Base-by-base conservation (phyloP, 2,797 vertebrate genomes). In the Micrastur ruficollis region DNA sequence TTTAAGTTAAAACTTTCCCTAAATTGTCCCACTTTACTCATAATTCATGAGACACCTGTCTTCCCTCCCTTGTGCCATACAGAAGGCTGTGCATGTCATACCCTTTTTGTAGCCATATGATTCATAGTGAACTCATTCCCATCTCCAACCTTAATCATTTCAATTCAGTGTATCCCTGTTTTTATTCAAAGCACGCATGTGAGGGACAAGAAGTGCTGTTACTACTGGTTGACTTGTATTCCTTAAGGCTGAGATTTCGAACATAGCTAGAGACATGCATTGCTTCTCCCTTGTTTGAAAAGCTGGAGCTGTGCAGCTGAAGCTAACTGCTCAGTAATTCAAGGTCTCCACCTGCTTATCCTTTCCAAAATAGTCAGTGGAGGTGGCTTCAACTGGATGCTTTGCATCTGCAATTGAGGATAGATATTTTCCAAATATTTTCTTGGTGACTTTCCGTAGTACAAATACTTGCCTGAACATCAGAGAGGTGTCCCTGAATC, bases 1-100 rank as follows among this genome's bases (percentile, higher is more conserved):
- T 78, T 86, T 89, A 83, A 95, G 84, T 91, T 96, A 93, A 92
- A 98, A 97, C 94, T 98, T 97, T 95, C 68, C 50, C 74, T 96
- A 87, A 96, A 92, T 88, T 97, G 94, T 95, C 84, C 88, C 87
- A 72, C 89, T 96, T 97, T 76, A 92, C 94, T 93, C 96, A 89
- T 95, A 97, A 95, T 95, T 97, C 92, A 86, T 73, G 55, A 95
- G 90, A 75, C 56, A 96, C 95, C 95, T 88, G 31, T 56, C 87
- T 96, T 95, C 62, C 66, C 58, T 95, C 84, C 73, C 86, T 59
- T 8, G 1, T 83, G 81, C 66, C 4, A 0, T 67, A n/a, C 53
- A 72, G 75, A 81, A 82, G 53, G 40, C 50, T 92, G 25, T 66
- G 53, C 66, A 16, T 47, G 52, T 94, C 50, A 70, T 75, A 81